A percentile compares a stretch with the other conserved stretches of the same genome.
Evolutionary conservation across 2,888 invertebrate species (phyloP).

Genomic region (Rhopalosiphum nymphaeae): DNA sequence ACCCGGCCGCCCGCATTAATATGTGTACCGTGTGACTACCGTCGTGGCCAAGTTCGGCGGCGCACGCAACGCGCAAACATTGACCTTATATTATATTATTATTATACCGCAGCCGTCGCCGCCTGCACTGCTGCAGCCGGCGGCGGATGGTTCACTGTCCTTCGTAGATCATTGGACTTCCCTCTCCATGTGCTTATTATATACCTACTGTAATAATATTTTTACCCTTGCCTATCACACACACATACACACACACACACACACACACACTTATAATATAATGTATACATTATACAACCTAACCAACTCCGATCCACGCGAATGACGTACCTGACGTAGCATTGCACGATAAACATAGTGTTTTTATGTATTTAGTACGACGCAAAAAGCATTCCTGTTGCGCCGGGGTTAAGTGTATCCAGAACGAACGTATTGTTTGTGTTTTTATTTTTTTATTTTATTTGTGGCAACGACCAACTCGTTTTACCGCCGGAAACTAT

Average conservation of each 20-base stretch:
- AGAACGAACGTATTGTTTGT: background rate
- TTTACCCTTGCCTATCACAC: constrained; percentile 2
- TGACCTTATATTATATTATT: constrained; percentile 46
- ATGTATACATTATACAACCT: background rate
- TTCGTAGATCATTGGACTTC: constrained; percentile 61
- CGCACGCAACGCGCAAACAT: constrained; percentile 63
- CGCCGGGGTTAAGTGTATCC: constrained; percentile 12
- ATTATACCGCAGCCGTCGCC: background rate
- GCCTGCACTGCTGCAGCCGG: background rate
- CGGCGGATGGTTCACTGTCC: constrained; percentile 62
- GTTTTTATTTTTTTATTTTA: background rate
- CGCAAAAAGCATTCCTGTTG: constrained; percentile 20
- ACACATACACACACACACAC: background rate
- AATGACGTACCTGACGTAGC: background rate
- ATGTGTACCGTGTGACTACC: constrained; percentile 7
- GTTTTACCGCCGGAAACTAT: constrained; percentile 23
- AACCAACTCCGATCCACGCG: background rate
- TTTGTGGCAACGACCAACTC: background rate
- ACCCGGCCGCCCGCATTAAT: constrained; percentile 30
- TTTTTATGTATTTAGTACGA: constrained; percentile 9
- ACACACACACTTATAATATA: background rate
- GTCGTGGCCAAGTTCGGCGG: constrained; percentile 30
- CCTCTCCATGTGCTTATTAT: background rate
- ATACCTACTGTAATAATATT: background rate
- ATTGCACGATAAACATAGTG: background rate